Evolutionary conservation across 2,113 vertebrate species (phyloP).

Genomic region (Dinomys branickii): DNA sequence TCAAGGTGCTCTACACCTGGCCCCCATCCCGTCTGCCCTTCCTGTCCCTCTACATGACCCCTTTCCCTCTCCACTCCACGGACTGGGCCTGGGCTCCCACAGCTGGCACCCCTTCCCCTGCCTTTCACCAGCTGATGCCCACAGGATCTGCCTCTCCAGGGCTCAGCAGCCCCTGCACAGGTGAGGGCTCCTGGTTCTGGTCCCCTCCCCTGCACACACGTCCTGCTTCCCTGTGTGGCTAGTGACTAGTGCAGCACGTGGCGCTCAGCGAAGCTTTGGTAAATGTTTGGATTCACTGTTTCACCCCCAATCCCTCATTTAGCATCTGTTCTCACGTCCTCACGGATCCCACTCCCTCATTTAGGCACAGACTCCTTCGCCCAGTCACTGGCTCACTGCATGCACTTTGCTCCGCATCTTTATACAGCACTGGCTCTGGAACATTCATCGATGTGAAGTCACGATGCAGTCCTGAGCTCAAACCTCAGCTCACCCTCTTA

Average conservation of each 20-base stretch:
- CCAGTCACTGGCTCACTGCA: not conserved
- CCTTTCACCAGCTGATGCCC: not conserved
- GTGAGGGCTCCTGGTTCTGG: not conserved
- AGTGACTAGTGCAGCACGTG: no score
- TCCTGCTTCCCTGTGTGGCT: no score
- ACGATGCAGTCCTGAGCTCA: not conserved
- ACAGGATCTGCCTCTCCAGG: not conserved
- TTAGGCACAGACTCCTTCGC: not conserved
- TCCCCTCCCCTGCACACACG: not conserved
- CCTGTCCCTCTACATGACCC: not conserved
- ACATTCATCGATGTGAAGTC: not conserved
- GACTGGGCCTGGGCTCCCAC: not conserved
- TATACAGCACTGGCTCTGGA: not conserved
- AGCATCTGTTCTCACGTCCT: not conserved
- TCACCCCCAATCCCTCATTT: not conserved
- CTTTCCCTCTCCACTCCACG: not conserved
- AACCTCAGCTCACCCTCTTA: not conserved
- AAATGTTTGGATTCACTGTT: not conserved
- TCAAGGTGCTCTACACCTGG: not conserved
- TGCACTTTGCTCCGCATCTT: not conserved
- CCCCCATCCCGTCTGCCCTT: not conserved
- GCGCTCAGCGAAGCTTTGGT: fast-evolving
- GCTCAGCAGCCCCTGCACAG: not conserved
- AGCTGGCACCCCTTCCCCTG: not conserved
- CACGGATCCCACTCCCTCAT: not conserved